Percentiles rank a stretch among this genome's conserved stretches.
Evolutionary conservation across 1,140 invertebrate species (phyloP).

Genomic region (Drosophila chauvacae): DNA sequence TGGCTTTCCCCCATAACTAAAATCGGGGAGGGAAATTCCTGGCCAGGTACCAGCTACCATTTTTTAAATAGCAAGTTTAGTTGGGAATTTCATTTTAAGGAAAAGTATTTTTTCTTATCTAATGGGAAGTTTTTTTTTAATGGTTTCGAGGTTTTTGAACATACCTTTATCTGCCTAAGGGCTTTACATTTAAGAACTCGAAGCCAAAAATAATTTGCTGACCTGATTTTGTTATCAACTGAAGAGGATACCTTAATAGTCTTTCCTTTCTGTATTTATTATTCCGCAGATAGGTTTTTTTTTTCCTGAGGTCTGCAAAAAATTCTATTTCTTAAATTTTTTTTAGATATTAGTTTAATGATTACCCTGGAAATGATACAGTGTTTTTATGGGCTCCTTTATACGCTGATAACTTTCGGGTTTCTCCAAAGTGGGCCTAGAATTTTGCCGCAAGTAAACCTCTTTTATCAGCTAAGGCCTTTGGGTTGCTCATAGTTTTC

Average conservation of each 20-base stretch:
- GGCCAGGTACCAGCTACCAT: not conserved
- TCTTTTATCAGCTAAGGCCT: not conserved
- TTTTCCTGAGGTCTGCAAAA: not conserved
- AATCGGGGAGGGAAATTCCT: constrained; percentile 17
- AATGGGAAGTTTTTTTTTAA: not conserved
- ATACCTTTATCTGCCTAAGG: not conserved
- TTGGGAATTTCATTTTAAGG: not conserved
- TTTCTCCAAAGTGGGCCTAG: not conserved
- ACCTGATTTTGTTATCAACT: not conserved
- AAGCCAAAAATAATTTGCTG: not conserved
- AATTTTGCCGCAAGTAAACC: not conserved
- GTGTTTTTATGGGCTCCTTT: constrained; percentile 2
- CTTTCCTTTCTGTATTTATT: too few relatives aligned
- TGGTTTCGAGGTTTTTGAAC: not conserved
- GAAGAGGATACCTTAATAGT: not conserved
- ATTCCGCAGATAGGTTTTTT: not conserved
- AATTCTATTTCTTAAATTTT: not conserved
- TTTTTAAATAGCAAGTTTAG: not conserved
- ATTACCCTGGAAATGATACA: constrained; percentile 2
- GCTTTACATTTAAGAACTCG: not conserved
- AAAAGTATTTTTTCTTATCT: not conserved
- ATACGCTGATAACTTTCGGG: constrained; percentile 7
- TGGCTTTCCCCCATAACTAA: constrained; percentile 29
- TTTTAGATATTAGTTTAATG: constrained; percentile 1
- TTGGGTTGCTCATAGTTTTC: constrained; percentile 21